phyloP scores from a whole-genome alignment of 1,140 invertebrate genomes.

The fruit fly (Drosophila melanogaster) region Release_6_plus_ISO1_MT NT_037436.4:16385501-16386000 shows the following conservation, averaged over 20 bases:
- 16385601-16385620: conserved; percentile 45
- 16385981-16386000: background rate
- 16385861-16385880: conserved; percentile 30
- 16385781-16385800: background rate
- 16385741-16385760: background rate
- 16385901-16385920: background rate
- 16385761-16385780: background rate
- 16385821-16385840: conserved; percentile 63
- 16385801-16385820: conserved; percentile 37
- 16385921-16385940: background rate
- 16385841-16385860: conserved; percentile 45
- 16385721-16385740: background rate
- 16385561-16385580: conserved; percentile 24
- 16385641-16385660: conserved; percentile 20
- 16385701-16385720: background rate
- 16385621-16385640: conserved; percentile 25
- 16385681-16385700: background rate
- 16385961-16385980: background rate
- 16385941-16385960: background rate
- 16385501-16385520: conserved; percentile 22
- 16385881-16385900: conserved; percentile 4
- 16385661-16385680: conserved; percentile 41
- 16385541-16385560: conserved; percentile 31
- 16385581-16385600: conserved; percentile 3
- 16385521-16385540: background rate